Percentiles rank a stretch among this genome's conserved stretches.
Evolutionary conservation across 2,113 vertebrate species (phyloP).

Genomic region (Galemys pyrenaicus): DNA sequence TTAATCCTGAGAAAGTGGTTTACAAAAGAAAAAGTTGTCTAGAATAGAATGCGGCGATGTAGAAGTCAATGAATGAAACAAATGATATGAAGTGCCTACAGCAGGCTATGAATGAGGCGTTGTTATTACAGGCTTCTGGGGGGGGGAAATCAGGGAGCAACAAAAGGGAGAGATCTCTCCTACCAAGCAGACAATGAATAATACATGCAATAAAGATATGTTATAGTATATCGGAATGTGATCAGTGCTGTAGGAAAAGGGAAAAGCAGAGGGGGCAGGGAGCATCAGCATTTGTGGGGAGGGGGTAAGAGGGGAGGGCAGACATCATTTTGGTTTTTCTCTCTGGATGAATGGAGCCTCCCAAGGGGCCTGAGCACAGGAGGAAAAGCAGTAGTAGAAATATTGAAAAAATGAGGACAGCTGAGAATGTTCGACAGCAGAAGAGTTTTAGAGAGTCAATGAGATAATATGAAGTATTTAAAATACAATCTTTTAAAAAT

Average conservation of each 20-base stretch:
- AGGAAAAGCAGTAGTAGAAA: not conserved
- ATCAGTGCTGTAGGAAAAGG: not conserved
- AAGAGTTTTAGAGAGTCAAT: not conserved
- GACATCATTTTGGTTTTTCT: not conserved
- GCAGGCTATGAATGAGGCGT: no score
- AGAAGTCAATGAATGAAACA: not conserved
- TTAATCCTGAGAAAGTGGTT: not conserved
- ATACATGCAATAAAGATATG: not conserved
- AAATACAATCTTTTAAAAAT: not conserved
- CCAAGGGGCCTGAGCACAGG: not conserved
- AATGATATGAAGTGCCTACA: not conserved
- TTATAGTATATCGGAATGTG: not conserved
- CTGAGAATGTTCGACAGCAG: not conserved
- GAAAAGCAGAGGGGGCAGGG: not conserved
- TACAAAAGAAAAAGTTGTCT: not conserved
- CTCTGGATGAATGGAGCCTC: not conserved
- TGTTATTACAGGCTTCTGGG: not conserved
- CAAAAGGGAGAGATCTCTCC: not conserved
- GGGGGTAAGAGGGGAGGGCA: no score
- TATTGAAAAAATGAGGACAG: not conserved
- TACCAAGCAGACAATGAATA: not conserved
- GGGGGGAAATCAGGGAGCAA: no score
- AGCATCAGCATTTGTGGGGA: not conserved
- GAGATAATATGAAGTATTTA: not conserved
- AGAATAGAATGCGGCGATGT: not conserved